Evolutionary conservation across 2,888 invertebrate species (phyloP).

Genomic region (Aethes cnicana): DNA sequence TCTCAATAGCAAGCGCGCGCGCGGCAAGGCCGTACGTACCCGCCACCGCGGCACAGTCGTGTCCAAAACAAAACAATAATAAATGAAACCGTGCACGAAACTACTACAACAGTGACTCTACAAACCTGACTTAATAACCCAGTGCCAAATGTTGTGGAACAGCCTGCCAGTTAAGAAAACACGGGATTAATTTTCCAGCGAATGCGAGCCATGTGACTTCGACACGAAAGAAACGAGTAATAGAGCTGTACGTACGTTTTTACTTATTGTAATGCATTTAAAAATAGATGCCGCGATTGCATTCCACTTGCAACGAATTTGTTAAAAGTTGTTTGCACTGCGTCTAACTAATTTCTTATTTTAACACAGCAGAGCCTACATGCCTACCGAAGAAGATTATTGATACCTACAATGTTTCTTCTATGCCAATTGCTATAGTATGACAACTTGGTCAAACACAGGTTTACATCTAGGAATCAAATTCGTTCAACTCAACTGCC

Average conservation of each 20-base stretch:
- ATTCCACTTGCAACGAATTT: conserved; percentile 37
- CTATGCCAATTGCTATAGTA: too few species aligned
- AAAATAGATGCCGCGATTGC: conserved; percentile 48
- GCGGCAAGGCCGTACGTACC: conserved; percentile 47
- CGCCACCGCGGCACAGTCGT: conserved; percentile 15
- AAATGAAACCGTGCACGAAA: conserved; percentile 40
- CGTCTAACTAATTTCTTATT: too few species aligned
- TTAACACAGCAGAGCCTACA: too few species aligned
- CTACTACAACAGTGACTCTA: conserved; percentile 45
- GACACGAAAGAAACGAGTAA: conserved; percentile 59
- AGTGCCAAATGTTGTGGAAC: conserved; percentile 61
- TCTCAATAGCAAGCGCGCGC: conserved; percentile 63
- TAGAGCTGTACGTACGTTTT: conserved; percentile 68
- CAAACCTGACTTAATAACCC: conserved; percentile 51
- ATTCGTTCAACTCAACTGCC: too few species aligned
- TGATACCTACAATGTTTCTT: too few species aligned
- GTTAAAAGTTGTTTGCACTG: too few species aligned
- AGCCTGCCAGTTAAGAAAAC: conserved; percentile 61
- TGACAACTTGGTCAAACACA: too few species aligned
- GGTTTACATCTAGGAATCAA: too few species aligned
- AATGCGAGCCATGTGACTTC: conserved; percentile 75
- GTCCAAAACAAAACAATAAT: conserved; percentile 30
- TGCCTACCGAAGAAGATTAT: too few species aligned
- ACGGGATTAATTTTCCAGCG: conserved; percentile 68
- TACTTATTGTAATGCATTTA: conserved; percentile 58